Evolutionary conservation across 1,140 invertebrate genomes (phyloP), one percentile per base, ranked within the genome.

Genomic region (Protaetia brevitarsis): DNA sequence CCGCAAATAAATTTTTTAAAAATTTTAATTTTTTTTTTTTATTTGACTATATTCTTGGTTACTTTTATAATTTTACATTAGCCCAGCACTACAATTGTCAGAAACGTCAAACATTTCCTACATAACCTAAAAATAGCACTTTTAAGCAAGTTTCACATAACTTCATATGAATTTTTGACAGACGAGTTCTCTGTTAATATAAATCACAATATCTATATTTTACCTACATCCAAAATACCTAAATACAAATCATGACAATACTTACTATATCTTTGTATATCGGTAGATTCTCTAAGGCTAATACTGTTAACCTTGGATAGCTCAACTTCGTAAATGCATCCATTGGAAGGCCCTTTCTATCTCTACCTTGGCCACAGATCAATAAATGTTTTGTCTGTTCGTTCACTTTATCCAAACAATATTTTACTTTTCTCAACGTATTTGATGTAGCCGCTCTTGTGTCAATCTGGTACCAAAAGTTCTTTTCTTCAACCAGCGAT

Each of bases 211-310:
- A 51, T 51, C 1, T 16, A 4, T 28, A 34, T 57, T 34, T 26
- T 64, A 37, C 13, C 23, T 29, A 19, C 45, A 10, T 58, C 36
- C 31, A 66, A 66, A 63, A 62, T 37, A 27, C 34, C 13, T 16
- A 31, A 63, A 5, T 16, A 16, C 11, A 3, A 16, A 16, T 8
- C n/a, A 37, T 4, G 10, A 10, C 16, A 3, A 37, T 37, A 37
- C 29, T 59, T 72, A 74, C 71, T 37, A 45, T 30, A 21, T 64
- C 51, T 21, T 69, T 68, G 51, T 66, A 29, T 45, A 74, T 58
- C 16, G 56, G 59, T 57, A 72, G 66, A 67, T 75, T 71, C 37
- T 75, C 73, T 61, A 75, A 64, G 2, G 73, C 68, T 41, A 75
- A 63, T 1, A 75, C 66, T n/a, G 62, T 70, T 10, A 75, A 37